These are phyloP conservation scores for Pangasius mekongensis DNA, from an alignment of 2,797 vertebrate species.

Conservation along the genomic window DNA sequence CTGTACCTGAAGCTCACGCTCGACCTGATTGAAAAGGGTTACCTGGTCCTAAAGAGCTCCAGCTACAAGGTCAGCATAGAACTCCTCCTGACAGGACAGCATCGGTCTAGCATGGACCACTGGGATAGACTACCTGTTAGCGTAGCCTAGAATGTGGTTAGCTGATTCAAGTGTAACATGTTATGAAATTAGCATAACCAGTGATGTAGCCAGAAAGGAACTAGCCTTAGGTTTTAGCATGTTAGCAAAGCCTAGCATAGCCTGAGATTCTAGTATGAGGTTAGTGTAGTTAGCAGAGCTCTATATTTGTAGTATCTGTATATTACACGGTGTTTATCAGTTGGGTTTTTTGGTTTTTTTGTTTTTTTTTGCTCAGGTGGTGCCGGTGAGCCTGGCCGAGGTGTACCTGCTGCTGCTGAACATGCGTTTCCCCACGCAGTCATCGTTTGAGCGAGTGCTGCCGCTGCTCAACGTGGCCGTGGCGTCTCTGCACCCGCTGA, in stretches of 20 bases:
- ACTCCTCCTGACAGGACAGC: neutral
- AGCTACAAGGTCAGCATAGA: constrained; percentile 86
- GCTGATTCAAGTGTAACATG: neutral
- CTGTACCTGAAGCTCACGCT: constrained; percentile 96
- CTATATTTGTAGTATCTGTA: neutral
- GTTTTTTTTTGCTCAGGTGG: constrained; percentile 75
- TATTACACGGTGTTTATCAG: neutral
- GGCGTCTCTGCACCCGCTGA: constrained; percentile 93
- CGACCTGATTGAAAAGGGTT: constrained; percentile 96
- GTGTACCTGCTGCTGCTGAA: constrained; percentile 96
- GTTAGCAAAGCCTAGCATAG: neutral
- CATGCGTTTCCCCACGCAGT: constrained; percentile 97
- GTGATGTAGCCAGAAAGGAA: neutral
- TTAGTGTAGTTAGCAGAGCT: neutral
- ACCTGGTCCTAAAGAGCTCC: constrained; percentile 96
- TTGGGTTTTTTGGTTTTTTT: neutral
- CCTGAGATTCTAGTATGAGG: neutral
- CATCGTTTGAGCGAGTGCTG: constrained; percentile 93
- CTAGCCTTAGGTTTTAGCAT: neutral
- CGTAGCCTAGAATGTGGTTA: neutral
- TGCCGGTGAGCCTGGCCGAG: constrained; percentile 93
- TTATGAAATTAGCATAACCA: neutral
- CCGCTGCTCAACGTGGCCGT: constrained; percentile 93
- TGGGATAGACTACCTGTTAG: too few relatives aligned
- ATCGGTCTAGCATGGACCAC: neutral